Evolutionary conservation across 1,140 invertebrate genomes (phyloP).

Genomic region (Drosophila ercepeae): DNA sequence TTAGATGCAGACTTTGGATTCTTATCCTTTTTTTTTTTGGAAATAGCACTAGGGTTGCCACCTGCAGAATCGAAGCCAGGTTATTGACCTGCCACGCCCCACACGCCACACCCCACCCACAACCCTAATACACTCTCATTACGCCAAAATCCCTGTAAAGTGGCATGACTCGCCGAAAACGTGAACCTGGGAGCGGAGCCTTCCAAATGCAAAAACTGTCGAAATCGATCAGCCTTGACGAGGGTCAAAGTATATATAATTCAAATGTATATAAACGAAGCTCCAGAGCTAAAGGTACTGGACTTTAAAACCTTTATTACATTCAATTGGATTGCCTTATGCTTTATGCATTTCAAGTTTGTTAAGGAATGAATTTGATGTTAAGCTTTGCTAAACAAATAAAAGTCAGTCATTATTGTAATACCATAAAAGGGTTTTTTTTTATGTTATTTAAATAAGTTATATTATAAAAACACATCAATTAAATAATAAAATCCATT

Average conservation of each 20-base stretch:
- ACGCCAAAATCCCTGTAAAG: slow-evolving; percentile 45
- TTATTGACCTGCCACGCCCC: slow-evolving; percentile 28
- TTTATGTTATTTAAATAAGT: neutral
- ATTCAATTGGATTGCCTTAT: neutral
- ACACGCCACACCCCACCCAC: slow-evolving; percentile 13
- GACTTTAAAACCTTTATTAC: slow-evolving; percentile 6
- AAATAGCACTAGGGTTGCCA: slow-evolving; percentile 38
- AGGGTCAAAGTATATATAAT: slow-evolving; percentile 23
- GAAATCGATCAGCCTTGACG: slow-evolving; percentile 47
- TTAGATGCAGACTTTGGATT: slow-evolving; percentile 19
- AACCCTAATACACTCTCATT: slow-evolving; percentile 40
- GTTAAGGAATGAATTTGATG: neutral
- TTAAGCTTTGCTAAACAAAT: neutral
- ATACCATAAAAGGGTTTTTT: neutral
- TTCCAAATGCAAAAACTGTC: slow-evolving; percentile 37
- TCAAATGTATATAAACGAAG: slow-evolving; percentile 16
- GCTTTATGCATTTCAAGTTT: neutral
- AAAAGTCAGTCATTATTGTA: neutral
- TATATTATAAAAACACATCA: neutral
- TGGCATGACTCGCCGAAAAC: slow-evolving; percentile 38
- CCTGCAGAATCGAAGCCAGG: slow-evolving; percentile 8
- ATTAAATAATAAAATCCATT: neutral
- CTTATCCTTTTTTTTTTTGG: neutral
- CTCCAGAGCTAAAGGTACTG: neutral
- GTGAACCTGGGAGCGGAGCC: neutral